Evolutionary conservation across 2,113 vertebrate species (phyloP), one percentile per base, ranked within the genome.

Genomic region (Xiphophorus maculatus): DNA sequence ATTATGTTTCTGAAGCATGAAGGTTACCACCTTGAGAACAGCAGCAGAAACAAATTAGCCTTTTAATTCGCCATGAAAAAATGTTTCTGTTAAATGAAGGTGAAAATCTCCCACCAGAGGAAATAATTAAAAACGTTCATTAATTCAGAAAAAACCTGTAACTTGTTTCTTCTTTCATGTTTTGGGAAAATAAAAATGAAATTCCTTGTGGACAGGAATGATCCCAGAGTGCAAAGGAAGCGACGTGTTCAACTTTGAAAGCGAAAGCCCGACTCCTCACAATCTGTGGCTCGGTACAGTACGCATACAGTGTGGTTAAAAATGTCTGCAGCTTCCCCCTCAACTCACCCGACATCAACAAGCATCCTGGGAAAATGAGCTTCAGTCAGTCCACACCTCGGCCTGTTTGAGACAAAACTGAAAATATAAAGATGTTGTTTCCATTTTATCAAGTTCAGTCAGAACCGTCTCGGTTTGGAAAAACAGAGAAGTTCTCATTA

Each of bases 211-310:
- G 62, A 51, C 74, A 94, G 94, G 93, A 69, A 84, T 92, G 84
- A 86, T 82, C 73, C 82, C 84, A 28, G 81, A 79, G 79, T 75
- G 67, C 78, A 93, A 80, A 73, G 58, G 69, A 73, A 84, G 79
- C 3, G 87, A 88, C 1, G 6, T 5, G 27, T 83, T 76, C 79
- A 70, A 54, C 62, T 92, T 87, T 82, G 88, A 92, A 44, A 83
- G 63, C 33, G 77, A 85, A 73, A 70, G 11, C 76, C 19, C 29
- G 17, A 81, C 69, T 66, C 84, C 87, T 42, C 89, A 92, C 25
- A 93, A 90, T 58, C 87, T 94, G 76, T 94, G 94, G 93, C 93
- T 95, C 67, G 94, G 94, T 94, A 94, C 83, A 71, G 92, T 92
- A 77, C 85, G 84, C 3, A 0, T 83, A 84, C 2, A 0, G 5